These are phyloP conservation scores for Pseudomyrmex flavicornis DNA, from an alignment of 1,140 invertebrate species.

Conservation along the genomic window DNA sequence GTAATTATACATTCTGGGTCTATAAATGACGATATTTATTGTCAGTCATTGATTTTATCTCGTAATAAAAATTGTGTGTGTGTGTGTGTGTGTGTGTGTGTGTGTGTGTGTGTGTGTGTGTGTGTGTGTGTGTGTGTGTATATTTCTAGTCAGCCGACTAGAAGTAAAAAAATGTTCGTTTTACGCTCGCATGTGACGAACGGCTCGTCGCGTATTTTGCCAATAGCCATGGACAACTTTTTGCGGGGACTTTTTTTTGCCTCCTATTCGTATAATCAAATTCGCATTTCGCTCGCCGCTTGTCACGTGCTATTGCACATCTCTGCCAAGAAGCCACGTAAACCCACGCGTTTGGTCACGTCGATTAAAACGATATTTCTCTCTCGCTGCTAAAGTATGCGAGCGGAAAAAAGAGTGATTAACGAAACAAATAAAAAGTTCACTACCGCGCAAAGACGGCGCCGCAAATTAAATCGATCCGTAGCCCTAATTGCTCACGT, in stretches of 20 bases:
- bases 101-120: too few relatives aligned
- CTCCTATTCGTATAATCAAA: conserved; percentile 47
- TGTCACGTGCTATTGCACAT: conserved; percentile 44
- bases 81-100: too few relatives aligned
- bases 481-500: conserved; percentile 13
- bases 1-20: not conserved
- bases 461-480: not conserved
- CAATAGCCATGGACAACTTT: conserved; percentile 43
- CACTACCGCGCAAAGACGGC: not conserved
- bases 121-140: too few relatives aligned
- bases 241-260: conserved; percentile 28
- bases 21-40: not conserved
- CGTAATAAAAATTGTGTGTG: conserved; percentile 4
- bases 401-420: conserved; percentile 15
- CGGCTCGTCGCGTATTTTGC: conserved; percentile 24
- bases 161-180: not conserved
- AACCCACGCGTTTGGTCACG: conserved; percentile 16
- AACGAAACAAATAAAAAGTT: conserved; percentile 25
- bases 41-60: not conserved
- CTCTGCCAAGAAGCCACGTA: conserved; percentile 38
- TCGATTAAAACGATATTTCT: conserved; percentile 59
- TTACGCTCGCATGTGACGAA: not conserved
- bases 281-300: conserved; percentile 49
- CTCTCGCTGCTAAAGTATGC: not conserved
- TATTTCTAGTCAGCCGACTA: conserved; percentile 22